A percentile compares a stretch with the other conserved stretches of the same genome.
phyloP scores from a whole-genome alignment of 2,888 invertebrate genomes.

The Muschampia plurimacula region DNA sequence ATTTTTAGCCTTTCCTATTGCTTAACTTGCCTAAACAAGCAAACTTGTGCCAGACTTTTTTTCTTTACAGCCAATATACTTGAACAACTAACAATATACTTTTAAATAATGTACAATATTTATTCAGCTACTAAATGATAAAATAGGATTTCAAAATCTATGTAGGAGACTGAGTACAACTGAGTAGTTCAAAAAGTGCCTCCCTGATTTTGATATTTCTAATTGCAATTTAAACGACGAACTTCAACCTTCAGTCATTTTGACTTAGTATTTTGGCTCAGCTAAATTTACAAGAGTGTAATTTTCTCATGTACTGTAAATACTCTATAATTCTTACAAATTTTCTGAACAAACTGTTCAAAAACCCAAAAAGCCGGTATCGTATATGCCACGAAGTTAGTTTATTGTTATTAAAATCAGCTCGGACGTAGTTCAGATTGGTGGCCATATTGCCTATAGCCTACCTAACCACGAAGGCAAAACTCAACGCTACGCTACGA shows the following conservation, averaged over 20 bases:
- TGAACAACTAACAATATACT: no score
- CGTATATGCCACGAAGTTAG: slow-evolving; percentile 65
- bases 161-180: neutral
- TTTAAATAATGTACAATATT: no score
- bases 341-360: slow-evolving; percentile 32
- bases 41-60: no score
- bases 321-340: slow-evolving; percentile 51
- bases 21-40: no score
- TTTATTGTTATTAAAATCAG: slow-evolving; percentile 53
- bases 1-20: no score
- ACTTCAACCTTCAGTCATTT: slow-evolving; percentile 49
- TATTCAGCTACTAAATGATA: no score
- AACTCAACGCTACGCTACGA: slow-evolving; percentile 59
- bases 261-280: slow-evolving; percentile 76
- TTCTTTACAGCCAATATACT: no score
- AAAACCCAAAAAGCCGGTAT: slow-evolving; percentile 59
- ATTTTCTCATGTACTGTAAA: slow-evolving; percentile 74
- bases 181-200: neutral
- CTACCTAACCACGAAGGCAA: slow-evolving; percentile 72
- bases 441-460: slow-evolving; percentile 77
- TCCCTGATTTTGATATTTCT: slow-evolving; percentile 21
- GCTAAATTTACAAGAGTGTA: slow-evolving; percentile 84
- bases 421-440: slow-evolving; percentile 66
- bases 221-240: slow-evolving; percentile 44
- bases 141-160: neutral